Conservation (phyloP, 92 coral and sea anemone species). For the Porites rus region DNA sequence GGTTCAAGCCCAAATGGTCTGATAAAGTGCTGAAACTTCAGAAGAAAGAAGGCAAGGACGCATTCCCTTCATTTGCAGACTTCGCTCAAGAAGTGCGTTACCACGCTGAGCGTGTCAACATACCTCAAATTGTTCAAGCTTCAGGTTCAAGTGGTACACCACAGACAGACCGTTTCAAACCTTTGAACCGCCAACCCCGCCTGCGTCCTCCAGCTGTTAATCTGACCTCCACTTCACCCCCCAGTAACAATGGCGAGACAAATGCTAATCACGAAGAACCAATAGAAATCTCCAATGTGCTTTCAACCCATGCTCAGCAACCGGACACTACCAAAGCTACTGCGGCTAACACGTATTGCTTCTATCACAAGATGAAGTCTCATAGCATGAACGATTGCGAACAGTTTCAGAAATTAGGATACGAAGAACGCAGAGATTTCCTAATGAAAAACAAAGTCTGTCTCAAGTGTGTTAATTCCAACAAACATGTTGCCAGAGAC, state of each 20-base stretch:
- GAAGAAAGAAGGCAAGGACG: conserved; percentile 52
- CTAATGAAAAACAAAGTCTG: conserved; percentile 1
- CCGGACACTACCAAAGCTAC: not conserved
- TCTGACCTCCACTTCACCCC: too few species aligned
- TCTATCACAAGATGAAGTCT: conserved; percentile 62
- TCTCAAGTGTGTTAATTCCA: conserved; percentile 1
- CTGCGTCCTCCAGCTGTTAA: too few species aligned
- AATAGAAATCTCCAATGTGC: conserved; percentile 2
- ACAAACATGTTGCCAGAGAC: conserved; percentile 57
- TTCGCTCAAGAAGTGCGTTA: conserved; percentile 48
- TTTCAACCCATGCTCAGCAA: conserved; percentile 32
- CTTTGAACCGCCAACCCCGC: too few species aligned
- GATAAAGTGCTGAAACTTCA: conserved; percentile 65
- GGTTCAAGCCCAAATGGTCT: conserved; percentile 63
- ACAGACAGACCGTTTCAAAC: too few species aligned
- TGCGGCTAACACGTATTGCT: conserved; percentile 28
- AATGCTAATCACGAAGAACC: too few species aligned
- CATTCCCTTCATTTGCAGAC: conserved; percentile 55
- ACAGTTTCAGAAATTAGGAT: conserved; percentile 15
- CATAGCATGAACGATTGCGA: not conserved
- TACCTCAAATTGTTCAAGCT: conserved; percentile 44
- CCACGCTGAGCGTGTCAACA: conserved; percentile 64
- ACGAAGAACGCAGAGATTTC: conserved; percentile 68
- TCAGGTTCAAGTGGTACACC: too few species aligned
- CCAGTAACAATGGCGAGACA: too few species aligned